Percentiles rank a stretch among this genome's conserved stretches.
Evolutionary conservation across 2,113 vertebrate species (phyloP).

Genomic region (Anas platyrhynchos): DNA sequence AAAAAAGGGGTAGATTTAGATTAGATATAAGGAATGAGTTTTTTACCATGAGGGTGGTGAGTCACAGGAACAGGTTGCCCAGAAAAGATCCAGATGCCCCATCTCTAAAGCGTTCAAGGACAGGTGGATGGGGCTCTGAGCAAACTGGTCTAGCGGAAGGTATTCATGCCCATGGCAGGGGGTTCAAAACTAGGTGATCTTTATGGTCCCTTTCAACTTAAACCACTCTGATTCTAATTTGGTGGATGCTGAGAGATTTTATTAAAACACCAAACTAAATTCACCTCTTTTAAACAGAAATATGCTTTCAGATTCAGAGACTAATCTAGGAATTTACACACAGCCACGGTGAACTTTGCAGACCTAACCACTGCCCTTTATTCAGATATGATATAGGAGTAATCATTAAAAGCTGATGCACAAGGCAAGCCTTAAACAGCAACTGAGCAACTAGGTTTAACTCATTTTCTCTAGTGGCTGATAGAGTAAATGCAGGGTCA

Average conservation of each 20-base stretch:
- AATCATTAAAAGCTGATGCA: not conserved
- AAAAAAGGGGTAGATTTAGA: too few relatives aligned
- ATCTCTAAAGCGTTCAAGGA: too few relatives aligned
- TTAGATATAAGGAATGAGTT: too few relatives aligned
- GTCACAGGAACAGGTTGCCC: too few relatives aligned
- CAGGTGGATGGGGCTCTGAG: too few relatives aligned
- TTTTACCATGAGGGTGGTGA: too few relatives aligned
- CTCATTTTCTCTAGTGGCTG: not conserved
- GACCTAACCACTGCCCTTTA: not conserved
- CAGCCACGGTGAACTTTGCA: not conserved
- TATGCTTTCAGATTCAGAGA: not conserved
- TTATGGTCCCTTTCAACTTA: too few relatives aligned
- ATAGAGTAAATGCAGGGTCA: not conserved
- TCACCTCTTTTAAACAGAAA: not conserved
- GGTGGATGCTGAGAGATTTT: not conserved
- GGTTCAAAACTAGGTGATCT: too few relatives aligned
- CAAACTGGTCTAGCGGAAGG: too few relatives aligned
- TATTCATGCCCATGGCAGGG: too few relatives aligned
- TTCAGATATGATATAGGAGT: not conserved
- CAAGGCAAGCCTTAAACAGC: not conserved
- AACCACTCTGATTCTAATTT: too few relatives aligned
- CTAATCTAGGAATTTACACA: not conserved
- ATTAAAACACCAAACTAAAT: not conserved
- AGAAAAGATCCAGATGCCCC: too few relatives aligned
- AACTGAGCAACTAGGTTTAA: not conserved